Percentiles rank a stretch among this genome's conserved stretches.
These are phyloP conservation scores for Falco novaeseelandiae DNA, from an alignment of 2,797 vertebrate species.

Conservation along the genomic window DNA sequence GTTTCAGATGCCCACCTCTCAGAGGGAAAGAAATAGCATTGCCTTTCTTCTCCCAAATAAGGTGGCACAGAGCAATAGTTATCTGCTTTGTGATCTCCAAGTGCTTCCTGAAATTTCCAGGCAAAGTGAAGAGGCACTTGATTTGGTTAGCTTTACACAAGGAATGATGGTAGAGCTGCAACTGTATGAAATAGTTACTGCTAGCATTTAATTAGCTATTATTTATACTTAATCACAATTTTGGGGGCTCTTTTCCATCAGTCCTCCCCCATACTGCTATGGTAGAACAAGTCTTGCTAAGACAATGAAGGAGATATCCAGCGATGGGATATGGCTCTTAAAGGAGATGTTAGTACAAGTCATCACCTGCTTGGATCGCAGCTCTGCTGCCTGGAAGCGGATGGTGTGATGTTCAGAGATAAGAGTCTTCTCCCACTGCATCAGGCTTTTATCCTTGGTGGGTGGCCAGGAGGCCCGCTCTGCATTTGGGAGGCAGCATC, in stretches of 20 bases:
- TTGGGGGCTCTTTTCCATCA: neutral
- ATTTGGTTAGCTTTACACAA: neutral
- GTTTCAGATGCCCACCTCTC: neutral
- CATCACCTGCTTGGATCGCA: neutral
- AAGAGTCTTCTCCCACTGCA: neutral
- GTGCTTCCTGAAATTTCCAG: neutral
- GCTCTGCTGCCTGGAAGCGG: conserved; percentile 14
- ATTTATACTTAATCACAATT: neutral
- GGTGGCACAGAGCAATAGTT: neutral
- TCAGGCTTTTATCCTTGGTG: neutral
- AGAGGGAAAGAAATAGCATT: neutral
- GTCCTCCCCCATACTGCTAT: neutral
- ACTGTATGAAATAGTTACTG: neutral
- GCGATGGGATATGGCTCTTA: neutral
- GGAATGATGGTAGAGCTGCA: accelerated
- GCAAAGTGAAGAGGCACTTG: neutral
- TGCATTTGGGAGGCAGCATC: neutral
- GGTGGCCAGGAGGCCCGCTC: neutral
- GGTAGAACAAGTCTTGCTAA: neutral
- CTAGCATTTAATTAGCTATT: neutral
- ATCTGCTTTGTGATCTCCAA: neutral
- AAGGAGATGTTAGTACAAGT: neutral
- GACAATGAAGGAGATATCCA: neutral
- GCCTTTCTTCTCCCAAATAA: neutral
- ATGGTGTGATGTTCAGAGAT: neutral